These are phyloP conservation scores for Luperina testacea DNA, from an alignment of 2,888 invertebrate species.

Conservation along the genomic window DNA sequence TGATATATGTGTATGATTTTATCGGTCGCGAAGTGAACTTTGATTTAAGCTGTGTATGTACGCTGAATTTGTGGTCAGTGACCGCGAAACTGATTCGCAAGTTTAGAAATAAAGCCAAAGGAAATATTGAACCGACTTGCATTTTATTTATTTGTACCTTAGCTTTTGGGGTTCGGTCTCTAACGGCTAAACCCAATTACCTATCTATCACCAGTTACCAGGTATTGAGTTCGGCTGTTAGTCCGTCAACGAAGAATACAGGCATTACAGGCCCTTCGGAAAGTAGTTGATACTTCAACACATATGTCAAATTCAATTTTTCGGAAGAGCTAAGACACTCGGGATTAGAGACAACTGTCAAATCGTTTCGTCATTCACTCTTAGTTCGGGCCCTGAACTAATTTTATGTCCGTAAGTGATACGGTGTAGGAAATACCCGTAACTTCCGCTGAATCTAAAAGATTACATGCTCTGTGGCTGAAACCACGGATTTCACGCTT, in stretches of 20 bases:
- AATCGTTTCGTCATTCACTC: neutral
- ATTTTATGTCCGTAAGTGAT: neutral
- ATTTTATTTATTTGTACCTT: conserved; percentile 39
- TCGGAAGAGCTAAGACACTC: neutral
- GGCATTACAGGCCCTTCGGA: neutral
- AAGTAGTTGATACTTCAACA: neutral
- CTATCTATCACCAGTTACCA: neutral
- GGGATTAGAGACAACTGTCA: neutral
- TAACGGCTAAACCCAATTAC: neutral
- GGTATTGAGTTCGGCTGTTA: no score
- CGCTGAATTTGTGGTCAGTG: conserved; percentile 63
- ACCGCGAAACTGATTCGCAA: conserved; percentile 60
- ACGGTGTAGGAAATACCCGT: neutral
- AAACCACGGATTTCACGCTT: neutral
- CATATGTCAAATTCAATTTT: neutral
- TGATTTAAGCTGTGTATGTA: conserved; percentile 52
- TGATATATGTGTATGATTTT: conserved; percentile 64
- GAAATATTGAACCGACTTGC: conserved; percentile 76
- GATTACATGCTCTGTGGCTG: no score
- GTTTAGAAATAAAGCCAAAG: conserved; percentile 80
- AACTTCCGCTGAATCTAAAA: neutral
- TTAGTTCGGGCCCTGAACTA: neutral
- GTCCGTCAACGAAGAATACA: neutral
- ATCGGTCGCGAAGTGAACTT: conserved; percentile 35
- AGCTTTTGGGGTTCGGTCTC: neutral